Conservation (phyloP, 2,888 invertebrate genomes). For the Imbricaverruca yamaguchii region DNA sequence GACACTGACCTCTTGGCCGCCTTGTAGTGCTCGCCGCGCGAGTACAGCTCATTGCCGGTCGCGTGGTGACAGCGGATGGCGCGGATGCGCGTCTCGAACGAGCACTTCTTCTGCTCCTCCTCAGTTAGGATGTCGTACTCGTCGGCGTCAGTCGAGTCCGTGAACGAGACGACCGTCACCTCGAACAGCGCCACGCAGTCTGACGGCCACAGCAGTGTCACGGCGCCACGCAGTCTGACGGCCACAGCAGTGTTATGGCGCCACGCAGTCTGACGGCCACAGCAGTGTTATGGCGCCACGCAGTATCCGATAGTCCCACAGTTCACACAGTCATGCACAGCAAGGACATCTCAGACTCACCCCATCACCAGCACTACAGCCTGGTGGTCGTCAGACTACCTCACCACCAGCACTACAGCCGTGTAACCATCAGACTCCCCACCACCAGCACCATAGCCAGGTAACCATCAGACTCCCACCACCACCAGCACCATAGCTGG, state of each 20-base stretch:
- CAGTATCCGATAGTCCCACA: not conserved
- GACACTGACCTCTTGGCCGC: not conserved
- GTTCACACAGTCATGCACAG: no score
- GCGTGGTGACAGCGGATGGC: not conserved
- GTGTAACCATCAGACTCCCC: no score
- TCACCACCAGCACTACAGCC: no score
- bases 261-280: not conserved
- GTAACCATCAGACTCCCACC: no score
- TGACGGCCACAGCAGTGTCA: not conserved
- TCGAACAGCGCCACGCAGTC: not conserved
- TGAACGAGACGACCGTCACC: not conserved
- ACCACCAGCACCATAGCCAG: no score
- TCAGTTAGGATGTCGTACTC: not conserved
- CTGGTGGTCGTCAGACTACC: no score
- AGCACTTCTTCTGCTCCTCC: not conserved
- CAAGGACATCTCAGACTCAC: no score
- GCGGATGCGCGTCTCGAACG: not conserved
- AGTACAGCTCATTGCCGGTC: conserved; percentile 3
- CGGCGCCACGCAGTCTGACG: not conserved
- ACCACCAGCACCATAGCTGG: no score
- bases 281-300: not conserved
- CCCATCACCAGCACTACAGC: no score
- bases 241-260: not conserved
- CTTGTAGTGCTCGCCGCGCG: not conserved
- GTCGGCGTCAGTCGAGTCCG: not conserved